Conservation (phyloP, 2,888 invertebrate species). For the Cataglyphis altisquamis region DNA sequence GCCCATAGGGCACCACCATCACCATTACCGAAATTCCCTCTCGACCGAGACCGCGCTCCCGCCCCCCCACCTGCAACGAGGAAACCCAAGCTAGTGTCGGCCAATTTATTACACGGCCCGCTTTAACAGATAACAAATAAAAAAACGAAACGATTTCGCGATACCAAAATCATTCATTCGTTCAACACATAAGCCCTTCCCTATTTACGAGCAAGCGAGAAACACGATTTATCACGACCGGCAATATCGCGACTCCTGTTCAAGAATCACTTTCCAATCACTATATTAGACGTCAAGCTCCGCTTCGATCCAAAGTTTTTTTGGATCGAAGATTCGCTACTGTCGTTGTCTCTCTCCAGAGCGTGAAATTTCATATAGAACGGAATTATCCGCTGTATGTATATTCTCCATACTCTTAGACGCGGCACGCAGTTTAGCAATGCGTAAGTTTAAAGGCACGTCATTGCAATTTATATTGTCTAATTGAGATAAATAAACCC, state of each 20-base stretch:
- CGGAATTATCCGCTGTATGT: not conserved
- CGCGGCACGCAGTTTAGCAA: slow-evolving; percentile 32
- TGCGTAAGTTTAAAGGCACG: slow-evolving; percentile 11
- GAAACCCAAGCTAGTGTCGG: slow-evolving; percentile 85
- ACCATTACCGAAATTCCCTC: slow-evolving; percentile 78
- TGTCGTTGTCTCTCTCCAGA: slow-evolving; percentile 43
- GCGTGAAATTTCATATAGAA: slow-evolving; percentile 30
- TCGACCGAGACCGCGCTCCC: slow-evolving; percentile 83
- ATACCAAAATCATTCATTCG: slow-evolving; percentile 48
- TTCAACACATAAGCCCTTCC: slow-evolving; percentile 48
- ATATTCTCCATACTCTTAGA: slow-evolving; percentile 23
- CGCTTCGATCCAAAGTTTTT: slow-evolving; percentile 72
- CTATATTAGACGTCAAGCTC: slow-evolving; percentile 54
- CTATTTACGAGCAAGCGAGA: slow-evolving; percentile 23
- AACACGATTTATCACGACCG: slow-evolving; percentile 20
- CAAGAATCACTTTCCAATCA: slow-evolving; percentile 53
- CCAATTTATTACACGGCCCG: slow-evolving; percentile 79
- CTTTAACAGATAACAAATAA: slow-evolving; percentile 67
- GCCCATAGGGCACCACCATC: slow-evolving; percentile 81
- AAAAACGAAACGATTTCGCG: slow-evolving; percentile 66
- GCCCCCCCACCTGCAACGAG: slow-evolving; percentile 86
- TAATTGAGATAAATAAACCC: slow-evolving; percentile 62
- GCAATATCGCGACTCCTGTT: slow-evolving; percentile 34
- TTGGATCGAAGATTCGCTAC: slow-evolving; percentile 74
- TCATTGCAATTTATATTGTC: slow-evolving; percentile 30